A percentile compares a stretch with the other conserved stretches of the same genome.
Evolutionary conservation across 2,888 invertebrate genomes (phyloP).

Genomic region (Torymus texanus): DNA sequence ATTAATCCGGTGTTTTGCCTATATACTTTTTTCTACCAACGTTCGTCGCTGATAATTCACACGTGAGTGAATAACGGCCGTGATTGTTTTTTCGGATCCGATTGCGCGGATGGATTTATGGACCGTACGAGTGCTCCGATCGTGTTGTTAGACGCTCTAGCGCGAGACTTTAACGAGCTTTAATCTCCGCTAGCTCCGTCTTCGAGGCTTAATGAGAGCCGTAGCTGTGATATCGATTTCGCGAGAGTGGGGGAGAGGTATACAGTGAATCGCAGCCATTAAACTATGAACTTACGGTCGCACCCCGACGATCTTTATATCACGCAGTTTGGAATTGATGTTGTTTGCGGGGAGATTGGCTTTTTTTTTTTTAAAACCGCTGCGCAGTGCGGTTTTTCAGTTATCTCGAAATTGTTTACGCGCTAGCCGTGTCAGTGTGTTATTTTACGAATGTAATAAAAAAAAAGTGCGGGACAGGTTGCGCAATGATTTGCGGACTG

Average conservation of each 20-base stretch:
- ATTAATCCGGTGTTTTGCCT: constrained; percentile 22
- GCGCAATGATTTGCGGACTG: no score
- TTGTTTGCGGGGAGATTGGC: constrained; percentile 7
- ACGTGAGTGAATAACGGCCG: neutral
- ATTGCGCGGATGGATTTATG: no score
- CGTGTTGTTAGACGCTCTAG: no score
- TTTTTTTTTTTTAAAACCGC: neutral
- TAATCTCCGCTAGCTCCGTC: constrained; percentile 26
- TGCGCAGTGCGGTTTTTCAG: neutral
- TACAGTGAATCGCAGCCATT: constrained; percentile 34
- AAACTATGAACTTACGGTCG: constrained; percentile 45
- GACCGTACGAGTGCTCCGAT: no score
- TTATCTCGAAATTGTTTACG: constrained; percentile 7
- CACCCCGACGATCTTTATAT: constrained; percentile 18
- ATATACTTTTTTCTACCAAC: neutral
- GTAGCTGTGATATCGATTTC: constrained; percentile 41
- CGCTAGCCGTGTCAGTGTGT: no score
- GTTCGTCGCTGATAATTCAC: no score
- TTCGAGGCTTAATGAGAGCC: constrained; percentile 35
- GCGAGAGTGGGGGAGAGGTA: constrained; percentile 13
- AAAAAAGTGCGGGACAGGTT: no score
- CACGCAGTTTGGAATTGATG: constrained; percentile 20
- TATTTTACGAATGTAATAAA: no score
- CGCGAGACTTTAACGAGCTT: constrained; percentile 45
- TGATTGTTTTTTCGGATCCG: no score